A percentile compares a stretch with the other conserved stretches of the same genome.
phyloP scores from a whole-genome alignment of 2,797 vertebrate species.

The Heteromormyrus szaboi region DNA sequence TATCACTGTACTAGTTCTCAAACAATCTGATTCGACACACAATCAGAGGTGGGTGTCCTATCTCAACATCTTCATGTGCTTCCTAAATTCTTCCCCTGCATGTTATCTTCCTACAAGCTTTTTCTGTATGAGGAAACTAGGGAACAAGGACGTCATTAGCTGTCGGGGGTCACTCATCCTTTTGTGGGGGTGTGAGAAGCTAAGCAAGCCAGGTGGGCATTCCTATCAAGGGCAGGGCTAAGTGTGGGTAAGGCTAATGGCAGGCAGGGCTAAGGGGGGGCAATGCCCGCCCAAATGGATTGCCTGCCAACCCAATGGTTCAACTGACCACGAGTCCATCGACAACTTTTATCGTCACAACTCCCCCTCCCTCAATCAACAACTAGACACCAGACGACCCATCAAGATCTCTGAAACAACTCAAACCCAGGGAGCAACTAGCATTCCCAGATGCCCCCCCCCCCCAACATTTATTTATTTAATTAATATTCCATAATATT shows the following conservation, averaged over 20 bases:
- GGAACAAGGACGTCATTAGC: neutral
- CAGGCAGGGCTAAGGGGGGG: neutral
- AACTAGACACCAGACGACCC: neutral
- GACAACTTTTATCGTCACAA: neutral
- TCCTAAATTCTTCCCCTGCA: neutral
- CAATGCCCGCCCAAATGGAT: neutral
- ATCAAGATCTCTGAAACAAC: neutral
- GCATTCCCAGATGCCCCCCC: neutral
- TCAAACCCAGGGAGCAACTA: neutral
- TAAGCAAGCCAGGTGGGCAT: neutral
- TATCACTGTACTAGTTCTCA: neutral
- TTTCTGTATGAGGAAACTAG: neutral
- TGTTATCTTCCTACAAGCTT: neutral
- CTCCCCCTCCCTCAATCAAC: neutral
- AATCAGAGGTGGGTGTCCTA: neutral
- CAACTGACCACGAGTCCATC: neutral
- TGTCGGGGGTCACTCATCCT: neutral
- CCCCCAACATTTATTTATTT: neutral
- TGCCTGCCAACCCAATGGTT: neutral
- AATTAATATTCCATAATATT: neutral
- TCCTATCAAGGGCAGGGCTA: neutral
- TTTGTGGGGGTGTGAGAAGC: neutral
- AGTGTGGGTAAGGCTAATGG: neutral
- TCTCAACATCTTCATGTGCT: neutral
- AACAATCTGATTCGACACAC: neutral